A percentile compares a stretch with the other conserved stretches of the same genome.
phyloP scores from a whole-genome alignment of 1,140 invertebrate species.

The Paralvinella palmiformis region DNA sequence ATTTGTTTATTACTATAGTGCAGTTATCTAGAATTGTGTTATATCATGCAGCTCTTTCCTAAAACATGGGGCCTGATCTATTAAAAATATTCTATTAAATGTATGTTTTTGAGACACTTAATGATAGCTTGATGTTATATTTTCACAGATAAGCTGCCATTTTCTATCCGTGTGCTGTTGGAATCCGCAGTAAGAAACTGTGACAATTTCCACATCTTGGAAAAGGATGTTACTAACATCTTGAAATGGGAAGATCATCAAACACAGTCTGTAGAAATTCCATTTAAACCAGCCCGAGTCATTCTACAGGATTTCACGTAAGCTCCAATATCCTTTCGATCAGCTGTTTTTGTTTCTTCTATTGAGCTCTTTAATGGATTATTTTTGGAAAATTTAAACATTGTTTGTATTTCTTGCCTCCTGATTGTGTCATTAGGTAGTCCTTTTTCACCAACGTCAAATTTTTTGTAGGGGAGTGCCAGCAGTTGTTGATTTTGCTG shows the following conservation, averaged over 20 bases:
- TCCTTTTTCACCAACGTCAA: background rate
- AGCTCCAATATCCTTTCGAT: too few species aligned
- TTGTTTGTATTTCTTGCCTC: background rate
- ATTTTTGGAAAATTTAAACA: background rate
- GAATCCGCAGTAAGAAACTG: conserved; percentile 95
- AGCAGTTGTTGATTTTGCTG: conserved; percentile 96
- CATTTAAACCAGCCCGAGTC: conserved; percentile 91
- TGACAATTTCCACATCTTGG: conserved; percentile 82
- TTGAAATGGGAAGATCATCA: conserved; percentile 84
- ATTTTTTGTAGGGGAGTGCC: conserved; percentile 83
- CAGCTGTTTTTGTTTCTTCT: too few species aligned
- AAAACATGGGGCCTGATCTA: too few species aligned
- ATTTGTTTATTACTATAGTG: too few species aligned
- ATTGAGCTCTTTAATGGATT: background rate
- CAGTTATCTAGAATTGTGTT: too few species aligned
- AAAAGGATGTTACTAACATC: conserved; percentile 83
- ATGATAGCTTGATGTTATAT: background rate
- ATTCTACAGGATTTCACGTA: conserved; percentile 75
- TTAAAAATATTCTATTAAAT: too few species aligned
- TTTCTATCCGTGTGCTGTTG: conserved; percentile 84
- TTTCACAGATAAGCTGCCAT: conserved; percentile 70
- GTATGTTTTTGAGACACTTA: background rate
- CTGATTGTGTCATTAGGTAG: background rate
- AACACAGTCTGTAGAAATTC: conserved; percentile 79
- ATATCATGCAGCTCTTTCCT: too few species aligned